These are phyloP conservation scores for Phacellophora camtschatica DNA, from an alignment of 30 jellyfish, hydroid and myxozoan genomes.

Conservation along the genomic window DNA sequence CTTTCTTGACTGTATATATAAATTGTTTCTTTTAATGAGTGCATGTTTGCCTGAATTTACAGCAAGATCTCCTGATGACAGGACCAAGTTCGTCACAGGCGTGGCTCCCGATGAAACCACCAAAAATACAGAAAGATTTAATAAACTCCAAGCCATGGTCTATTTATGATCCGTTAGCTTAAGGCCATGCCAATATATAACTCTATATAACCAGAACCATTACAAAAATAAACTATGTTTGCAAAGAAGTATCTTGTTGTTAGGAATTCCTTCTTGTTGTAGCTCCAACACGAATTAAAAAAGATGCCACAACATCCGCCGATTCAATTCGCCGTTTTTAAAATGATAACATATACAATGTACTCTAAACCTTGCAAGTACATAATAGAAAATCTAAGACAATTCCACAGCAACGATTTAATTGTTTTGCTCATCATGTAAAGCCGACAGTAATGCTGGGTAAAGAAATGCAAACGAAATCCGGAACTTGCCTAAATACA, in stretches of 20 bases:
- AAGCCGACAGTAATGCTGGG: no score
- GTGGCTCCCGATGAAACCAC: no score
- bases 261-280: no score
- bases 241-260: no score
- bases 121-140: neutral
- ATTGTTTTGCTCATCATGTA: no score
- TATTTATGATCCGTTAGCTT: neutral
- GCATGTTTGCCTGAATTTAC: constrained; percentile 18
- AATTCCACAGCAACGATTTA: no score
- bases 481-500: no score
- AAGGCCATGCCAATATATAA: neutral
- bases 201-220: no score
- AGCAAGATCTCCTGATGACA: neutral
- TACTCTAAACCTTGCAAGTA: neutral
- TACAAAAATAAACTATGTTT: no score
- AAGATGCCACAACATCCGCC: constrained; percentile 62
- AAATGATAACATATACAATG: neutral
- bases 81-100: no score
- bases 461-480: no score
- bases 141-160: neutral
- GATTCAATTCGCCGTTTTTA: constrained; percentile 43
- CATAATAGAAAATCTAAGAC: no score
- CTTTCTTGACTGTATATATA: neutral
- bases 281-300: constrained; percentile 18
- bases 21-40: neutral